phyloP scores from a whole-genome alignment of 2,888 invertebrate genomes.

The Thereva nobilitata region DNA sequence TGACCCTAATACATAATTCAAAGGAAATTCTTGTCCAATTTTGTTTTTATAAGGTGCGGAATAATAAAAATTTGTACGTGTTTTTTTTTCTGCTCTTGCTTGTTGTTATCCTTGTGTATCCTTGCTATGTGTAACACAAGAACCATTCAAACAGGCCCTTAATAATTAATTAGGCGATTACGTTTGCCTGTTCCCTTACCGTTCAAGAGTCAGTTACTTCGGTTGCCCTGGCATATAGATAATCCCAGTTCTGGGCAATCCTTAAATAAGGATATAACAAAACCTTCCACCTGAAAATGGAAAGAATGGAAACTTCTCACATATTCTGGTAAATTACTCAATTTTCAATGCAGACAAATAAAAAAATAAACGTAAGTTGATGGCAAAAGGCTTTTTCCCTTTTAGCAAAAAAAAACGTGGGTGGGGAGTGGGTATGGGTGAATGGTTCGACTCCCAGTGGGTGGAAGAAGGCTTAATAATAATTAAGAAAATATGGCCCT shows the following conservation, averaged over 20 bases:
- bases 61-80: constrained; percentile 38
- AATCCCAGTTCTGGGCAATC: neutral
- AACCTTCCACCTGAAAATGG: too few relatives aligned
- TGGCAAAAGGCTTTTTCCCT: too few relatives aligned
- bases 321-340: too few relatives aligned
- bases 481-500: too few relatives aligned
- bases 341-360: too few relatives aligned
- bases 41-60: constrained; percentile 41
- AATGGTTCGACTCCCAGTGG: too few relatives aligned
- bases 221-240: constrained; percentile 14
- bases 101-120: neutral
- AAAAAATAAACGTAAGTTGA: too few relatives aligned
- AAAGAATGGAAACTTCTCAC: too few relatives aligned
- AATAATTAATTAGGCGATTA: constrained; percentile 33
- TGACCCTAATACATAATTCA: constrained; percentile 41
- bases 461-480: too few relatives aligned
- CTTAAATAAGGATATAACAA: too few relatives aligned
- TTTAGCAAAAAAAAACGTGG: too few relatives aligned
- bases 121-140: neutral
- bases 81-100: neutral
- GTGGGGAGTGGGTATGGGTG: too few relatives aligned
- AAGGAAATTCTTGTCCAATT: constrained; percentile 38
- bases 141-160: constrained; percentile 31
- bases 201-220: constrained; percentile 4
- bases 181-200: constrained; percentile 29